These are phyloP conservation scores for Solenopsis fugax DNA, from an alignment of 1,140 invertebrate species.

Conservation along the genomic window DNA sequence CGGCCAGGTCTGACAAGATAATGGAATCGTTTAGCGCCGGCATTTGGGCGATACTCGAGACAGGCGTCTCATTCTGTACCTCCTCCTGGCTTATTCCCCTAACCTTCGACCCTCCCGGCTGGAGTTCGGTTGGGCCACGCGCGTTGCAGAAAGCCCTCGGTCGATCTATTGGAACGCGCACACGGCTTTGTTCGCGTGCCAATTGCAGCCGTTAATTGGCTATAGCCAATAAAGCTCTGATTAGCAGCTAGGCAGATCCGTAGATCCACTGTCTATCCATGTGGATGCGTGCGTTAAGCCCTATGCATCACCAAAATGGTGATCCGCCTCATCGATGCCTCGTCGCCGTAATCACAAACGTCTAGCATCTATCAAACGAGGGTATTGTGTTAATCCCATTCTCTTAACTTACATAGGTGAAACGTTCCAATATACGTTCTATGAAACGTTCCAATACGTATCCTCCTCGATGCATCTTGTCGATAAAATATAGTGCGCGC, in stretches of 20 bases:
- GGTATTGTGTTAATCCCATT: constrained; percentile 16
- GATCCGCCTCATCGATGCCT: constrained; percentile 62
- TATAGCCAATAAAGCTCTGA: constrained; percentile 84
- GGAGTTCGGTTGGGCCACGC: constrained; percentile 40
- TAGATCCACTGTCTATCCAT: constrained; percentile 70
- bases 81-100: constrained; percentile 15
- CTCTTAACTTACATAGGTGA: constrained; percentile 22
- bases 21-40: constrained; percentile 78
- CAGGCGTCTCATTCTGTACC: constrained; percentile 41
- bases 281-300: constrained; percentile 56
- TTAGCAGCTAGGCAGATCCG: constrained; percentile 79
- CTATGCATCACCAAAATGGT: constrained; percentile 74
- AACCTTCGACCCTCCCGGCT: constrained; percentile 9
- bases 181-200: constrained; percentile 80
- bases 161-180: constrained; percentile 75
- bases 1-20: constrained; percentile 67
- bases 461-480: neutral
- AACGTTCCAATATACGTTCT: neutral
- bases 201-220: constrained; percentile 84
- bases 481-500: neutral
- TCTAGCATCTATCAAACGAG: constrained; percentile 35
- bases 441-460: constrained; percentile 9
- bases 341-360: constrained; percentile 33
- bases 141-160: constrained; percentile 73
- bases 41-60: constrained; percentile 71